A percentile compares a stretch with the other conserved stretches of the same genome.
phyloP scores from a whole-genome alignment of 1,140 invertebrate genomes.

The Arion vulgaris region DNA sequence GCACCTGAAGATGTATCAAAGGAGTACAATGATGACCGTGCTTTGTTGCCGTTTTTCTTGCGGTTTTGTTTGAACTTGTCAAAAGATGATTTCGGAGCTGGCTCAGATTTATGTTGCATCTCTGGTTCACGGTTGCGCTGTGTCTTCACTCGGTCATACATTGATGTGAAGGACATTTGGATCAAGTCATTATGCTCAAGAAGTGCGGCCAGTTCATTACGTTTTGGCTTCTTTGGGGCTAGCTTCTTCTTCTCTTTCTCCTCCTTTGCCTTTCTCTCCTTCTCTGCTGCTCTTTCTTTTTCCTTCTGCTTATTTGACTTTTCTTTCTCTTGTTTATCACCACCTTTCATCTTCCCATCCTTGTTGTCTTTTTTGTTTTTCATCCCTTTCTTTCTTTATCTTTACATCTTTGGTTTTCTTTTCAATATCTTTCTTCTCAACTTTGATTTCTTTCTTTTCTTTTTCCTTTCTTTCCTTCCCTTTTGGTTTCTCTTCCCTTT shows the following conservation, averaged over 20 bases:
- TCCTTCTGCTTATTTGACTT: constrained; percentile 28
- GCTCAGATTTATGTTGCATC: not conserved
- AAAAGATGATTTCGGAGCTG: constrained; percentile 45
- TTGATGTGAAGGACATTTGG: constrained; percentile 84
- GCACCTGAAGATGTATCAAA: constrained; percentile 38
- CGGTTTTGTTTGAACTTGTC: constrained; percentile 40
- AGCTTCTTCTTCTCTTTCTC: constrained; percentile 21
- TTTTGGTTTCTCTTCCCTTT: constrained; percentile 24
- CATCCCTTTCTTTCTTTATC: constrained; percentile 19
- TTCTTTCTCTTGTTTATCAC: constrained; percentile 2
- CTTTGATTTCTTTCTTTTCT: not conserved
- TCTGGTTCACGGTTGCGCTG: constrained; percentile 69
- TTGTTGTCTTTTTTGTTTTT: constrained; percentile 21
- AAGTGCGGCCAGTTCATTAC: constrained; percentile 37
- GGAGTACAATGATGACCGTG: constrained; percentile 31
- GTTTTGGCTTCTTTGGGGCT: constrained; percentile 40
- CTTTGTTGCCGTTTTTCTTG: constrained; percentile 46
- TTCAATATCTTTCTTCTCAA: constrained; percentile 1
- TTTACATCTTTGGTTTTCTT: constrained; percentile 26
- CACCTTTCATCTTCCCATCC: not conserved
- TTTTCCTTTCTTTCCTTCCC: constrained; percentile 16
- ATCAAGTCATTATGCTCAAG: constrained; percentile 39
- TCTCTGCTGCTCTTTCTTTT: constrained; percentile 4
- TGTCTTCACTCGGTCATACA: constrained; percentile 99
- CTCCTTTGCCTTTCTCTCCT: constrained; percentile 17